Evolutionary conservation across 2,888 invertebrate species (phyloP).

Genomic region (Lasioglossum marginatum): DNA sequence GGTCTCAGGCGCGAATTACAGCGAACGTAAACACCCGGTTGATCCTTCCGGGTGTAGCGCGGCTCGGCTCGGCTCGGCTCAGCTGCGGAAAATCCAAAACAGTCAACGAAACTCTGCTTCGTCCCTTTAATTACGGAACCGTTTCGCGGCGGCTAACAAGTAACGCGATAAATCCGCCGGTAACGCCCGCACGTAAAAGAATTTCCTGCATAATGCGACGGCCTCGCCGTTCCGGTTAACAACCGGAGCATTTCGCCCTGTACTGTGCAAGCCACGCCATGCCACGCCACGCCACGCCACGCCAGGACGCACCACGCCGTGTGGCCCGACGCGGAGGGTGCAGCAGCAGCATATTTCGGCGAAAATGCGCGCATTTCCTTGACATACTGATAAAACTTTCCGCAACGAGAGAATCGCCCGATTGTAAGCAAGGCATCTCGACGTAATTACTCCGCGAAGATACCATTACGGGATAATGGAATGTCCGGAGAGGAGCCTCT

Average conservation of each 20-base stretch:
- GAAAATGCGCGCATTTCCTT: slow-evolving; percentile 30
- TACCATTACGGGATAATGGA: slow-evolving; percentile 47
- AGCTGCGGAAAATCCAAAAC: slow-evolving; percentile 3
- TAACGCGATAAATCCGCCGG: slow-evolving; percentile 35
- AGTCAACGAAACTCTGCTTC: slow-evolving; percentile 15
- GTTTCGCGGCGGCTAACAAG: slow-evolving; percentile 28
- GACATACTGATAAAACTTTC: slow-evolving; percentile 53
- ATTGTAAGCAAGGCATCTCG: slow-evolving; percentile 37
- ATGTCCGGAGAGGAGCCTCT: slow-evolving; percentile 25
- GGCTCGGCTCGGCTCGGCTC: background rate
- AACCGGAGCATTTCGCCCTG: slow-evolving; percentile 2
- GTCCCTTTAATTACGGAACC: slow-evolving; percentile 39
- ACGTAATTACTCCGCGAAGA: slow-evolving; percentile 53
- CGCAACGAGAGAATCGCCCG: slow-evolving; percentile 43
- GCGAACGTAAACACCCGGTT: slow-evolving; percentile 6
- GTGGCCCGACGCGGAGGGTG: background rate
- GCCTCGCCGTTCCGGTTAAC: slow-evolving; percentile 39
- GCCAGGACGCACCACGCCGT: background rate
- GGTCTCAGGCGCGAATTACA: slow-evolving; percentile 5
- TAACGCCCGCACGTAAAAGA: slow-evolving; percentile 38
- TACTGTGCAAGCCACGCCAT: background rate
- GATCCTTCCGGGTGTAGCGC: background rate
- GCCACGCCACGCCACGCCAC: background rate
- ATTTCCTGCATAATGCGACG: slow-evolving; percentile 50
- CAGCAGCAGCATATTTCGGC: slow-evolving; percentile 36